phyloP scores from a whole-genome alignment of 2,797 vertebrate genomes.

The Podarcis siculus region DNA sequence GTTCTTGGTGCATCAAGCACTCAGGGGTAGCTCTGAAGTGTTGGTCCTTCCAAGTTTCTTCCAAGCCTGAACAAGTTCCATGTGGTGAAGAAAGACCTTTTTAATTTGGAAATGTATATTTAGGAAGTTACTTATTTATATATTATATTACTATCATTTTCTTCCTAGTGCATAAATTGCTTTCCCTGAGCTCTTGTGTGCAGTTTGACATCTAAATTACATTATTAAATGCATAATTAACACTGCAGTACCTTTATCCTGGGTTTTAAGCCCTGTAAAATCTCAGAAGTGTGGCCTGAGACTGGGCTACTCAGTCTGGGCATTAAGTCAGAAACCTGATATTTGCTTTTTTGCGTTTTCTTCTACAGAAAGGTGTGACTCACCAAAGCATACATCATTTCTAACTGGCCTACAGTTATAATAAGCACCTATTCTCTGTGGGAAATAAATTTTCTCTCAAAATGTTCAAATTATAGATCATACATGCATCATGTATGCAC shows the following conservation, averaged over 20 bases:
- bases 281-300: constrained; percentile 15
- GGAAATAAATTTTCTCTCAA: neutral
- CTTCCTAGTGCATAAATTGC: neutral
- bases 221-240: neutral
- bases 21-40: neutral
- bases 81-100: neutral
- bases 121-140: neutral
- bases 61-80: neutral
- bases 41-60: neutral
- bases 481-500: neutral
- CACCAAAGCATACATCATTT: constrained; percentile 35
- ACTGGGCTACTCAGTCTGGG: constrained; percentile 3
- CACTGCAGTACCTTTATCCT: neutral
- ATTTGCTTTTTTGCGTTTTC: constrained; percentile 23
- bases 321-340: neutral
- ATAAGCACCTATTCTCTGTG: neutral
- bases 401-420: constrained; percentile 52
- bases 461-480: neutral
- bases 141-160: neutral
- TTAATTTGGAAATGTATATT: neutral
- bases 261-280: neutral
- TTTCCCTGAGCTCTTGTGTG: neutral
- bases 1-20: neutral
- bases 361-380: constrained; percentile 6
- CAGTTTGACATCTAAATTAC: neutral